phyloP scores from a whole-genome alignment of 2,888 invertebrate genomes.

The Carabus problematicus region DNA sequence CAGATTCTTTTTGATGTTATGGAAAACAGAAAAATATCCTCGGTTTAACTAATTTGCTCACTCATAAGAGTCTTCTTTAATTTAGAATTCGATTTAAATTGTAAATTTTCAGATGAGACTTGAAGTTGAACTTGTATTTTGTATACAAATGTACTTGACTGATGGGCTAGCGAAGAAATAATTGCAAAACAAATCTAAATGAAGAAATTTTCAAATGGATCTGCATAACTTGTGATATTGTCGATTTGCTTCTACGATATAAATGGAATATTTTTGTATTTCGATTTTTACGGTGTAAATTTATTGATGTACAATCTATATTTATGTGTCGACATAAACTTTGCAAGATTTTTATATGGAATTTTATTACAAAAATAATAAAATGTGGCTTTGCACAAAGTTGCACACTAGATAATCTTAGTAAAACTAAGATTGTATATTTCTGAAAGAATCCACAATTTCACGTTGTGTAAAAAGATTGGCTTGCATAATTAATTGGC shows the following conservation, averaged over 20 bases:
- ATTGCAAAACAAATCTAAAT: neutral
- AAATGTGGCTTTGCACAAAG: slow-evolving; percentile 37
- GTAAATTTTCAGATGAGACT: neutral
- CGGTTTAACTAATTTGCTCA: no score
- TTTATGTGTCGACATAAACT: slow-evolving; percentile 37
- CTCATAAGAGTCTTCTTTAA: slow-evolving; percentile 6
- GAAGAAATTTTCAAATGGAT: slow-evolving; percentile 1
- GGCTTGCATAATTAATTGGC: no score
- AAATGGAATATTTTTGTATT: slow-evolving; percentile 19
- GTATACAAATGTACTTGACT: neutral
- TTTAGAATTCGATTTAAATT: neutral
- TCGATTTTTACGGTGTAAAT: slow-evolving; percentile 40
- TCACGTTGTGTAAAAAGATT: no score
- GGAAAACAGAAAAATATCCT: no score
- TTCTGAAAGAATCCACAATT: no score
- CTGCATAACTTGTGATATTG: no score
- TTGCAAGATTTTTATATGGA: slow-evolving; percentile 39
- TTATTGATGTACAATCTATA: slow-evolving; percentile 42
- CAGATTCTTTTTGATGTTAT: no score
- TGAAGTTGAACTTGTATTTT: no score
- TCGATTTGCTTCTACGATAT: no score
- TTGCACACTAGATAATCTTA: slow-evolving; percentile 12
- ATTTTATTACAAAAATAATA: slow-evolving; percentile 35
- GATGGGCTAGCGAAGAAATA: neutral
- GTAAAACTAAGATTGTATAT: no score